A percentile compares a stretch with the other conserved stretches of the same genome.
Evolutionary conservation across 2,113 vertebrate species (phyloP).

Genomic region (Malurus alboscapulatus): DNA sequence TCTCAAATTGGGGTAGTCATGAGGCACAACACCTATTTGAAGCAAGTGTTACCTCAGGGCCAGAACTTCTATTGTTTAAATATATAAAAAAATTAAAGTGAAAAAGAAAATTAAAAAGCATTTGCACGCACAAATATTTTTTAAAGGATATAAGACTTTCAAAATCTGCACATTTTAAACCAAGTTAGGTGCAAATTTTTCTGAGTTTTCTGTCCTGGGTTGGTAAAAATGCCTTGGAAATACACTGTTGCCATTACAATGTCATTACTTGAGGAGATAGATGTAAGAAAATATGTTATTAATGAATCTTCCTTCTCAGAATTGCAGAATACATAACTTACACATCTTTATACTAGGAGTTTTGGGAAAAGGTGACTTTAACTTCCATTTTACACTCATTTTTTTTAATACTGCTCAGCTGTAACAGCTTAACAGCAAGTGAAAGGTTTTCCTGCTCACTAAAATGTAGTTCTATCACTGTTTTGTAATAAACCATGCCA

Average conservation of each 20-base stretch:
- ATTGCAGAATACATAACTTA: background rate
- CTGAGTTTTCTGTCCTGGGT: background rate
- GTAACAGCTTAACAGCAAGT: background rate
- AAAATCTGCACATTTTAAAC: background rate
- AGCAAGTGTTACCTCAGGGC: background rate
- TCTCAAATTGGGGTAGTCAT: background rate
- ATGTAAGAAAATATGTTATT: background rate
- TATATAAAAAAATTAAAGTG: background rate
- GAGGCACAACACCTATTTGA: background rate
- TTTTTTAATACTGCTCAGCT: background rate
- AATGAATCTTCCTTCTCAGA: background rate
- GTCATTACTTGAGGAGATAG: background rate
- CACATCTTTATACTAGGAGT: background rate
- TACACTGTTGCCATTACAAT: background rate
- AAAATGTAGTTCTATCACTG: background rate
- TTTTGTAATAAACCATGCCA: conserved; percentile 26
- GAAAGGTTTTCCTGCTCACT: background rate
- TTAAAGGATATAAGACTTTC: background rate
- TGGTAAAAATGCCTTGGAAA: background rate
- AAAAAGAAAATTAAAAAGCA: background rate
- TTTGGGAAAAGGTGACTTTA: background rate
- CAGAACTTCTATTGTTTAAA: background rate
- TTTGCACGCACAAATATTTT: background rate
- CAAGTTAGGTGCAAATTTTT: background rate
- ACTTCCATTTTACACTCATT: background rate